Evolutionary conservation across 2,888 invertebrate species (phyloP), one percentile per base, ranked within the genome.

Genomic region (Xylophagus ater): DNA sequence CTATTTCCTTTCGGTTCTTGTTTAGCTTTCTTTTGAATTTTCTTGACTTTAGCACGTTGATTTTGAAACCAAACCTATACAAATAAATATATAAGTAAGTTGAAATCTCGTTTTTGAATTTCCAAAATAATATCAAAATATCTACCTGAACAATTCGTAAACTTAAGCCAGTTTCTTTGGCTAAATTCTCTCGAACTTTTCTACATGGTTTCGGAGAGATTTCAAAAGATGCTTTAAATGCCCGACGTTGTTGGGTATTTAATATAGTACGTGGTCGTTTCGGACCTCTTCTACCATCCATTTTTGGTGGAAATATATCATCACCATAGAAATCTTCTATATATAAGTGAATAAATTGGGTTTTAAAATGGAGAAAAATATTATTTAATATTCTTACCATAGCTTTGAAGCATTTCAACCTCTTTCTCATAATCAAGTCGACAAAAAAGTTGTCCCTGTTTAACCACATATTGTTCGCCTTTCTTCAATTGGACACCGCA

Each of bases 171-270:
- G 86, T 87, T 58, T 87, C 86, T 56, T 84, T 83, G 9, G 86
- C 86, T 44, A 87, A 66, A 41, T 81, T 74, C 60, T 87, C 87
- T 39, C 86, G 67, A 28, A 84, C 81, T 68, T 86, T 86, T 51
- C 85, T 66, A 54, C 84, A 85, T 3, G 85, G 86, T 56, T 87
- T 86, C 14, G 86, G 81, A 51, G 84, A 85, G 51, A 84, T 73
- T 65, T 87, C 86, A 62, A 87, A 88, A 13, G 85, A 84, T 24
- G 81, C 78, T 62, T 86, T 87, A 62, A 87, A 87, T 46, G 85
- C 84, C 48, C 84, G 67, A 49, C 87, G 60, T 59, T 87, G 87
- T 51, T 81, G 79, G 2, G 85, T 84, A 33, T 86, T 87, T 31
- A 87, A 70, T 51, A 87, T 87, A 12, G 87, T 87, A 46, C 87